These are phyloP conservation scores for Ferdinandea cuprea DNA, from an alignment of 2,888 invertebrate species.

Conservation along the genomic window DNA sequence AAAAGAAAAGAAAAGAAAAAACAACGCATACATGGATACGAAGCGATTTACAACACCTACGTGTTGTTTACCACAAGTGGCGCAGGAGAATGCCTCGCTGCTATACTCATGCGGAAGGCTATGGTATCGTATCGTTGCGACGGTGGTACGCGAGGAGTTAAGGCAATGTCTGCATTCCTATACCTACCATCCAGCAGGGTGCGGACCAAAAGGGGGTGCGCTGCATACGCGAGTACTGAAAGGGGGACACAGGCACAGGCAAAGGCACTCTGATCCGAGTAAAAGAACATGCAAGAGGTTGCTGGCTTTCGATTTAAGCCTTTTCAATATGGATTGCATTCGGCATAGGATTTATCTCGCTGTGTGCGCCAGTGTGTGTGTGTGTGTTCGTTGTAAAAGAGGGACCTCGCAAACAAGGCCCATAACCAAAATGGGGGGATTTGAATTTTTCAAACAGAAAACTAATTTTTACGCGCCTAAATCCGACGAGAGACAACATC, in stretches of 20 bases:
- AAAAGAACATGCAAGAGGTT: conserved; percentile 73
- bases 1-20: no score
- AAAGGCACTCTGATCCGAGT: conserved; percentile 19
- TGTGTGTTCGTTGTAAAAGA: background rate
- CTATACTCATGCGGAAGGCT: conserved; percentile 49
- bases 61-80: conserved; percentile 73
- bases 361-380: conserved; percentile 29
- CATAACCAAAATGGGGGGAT: conserved; percentile 39
- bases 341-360: conserved; percentile 15
- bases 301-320: conserved; percentile 71
- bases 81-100: conserved; percentile 54
- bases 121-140: conserved; percentile 30
- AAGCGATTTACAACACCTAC: conserved; percentile 71
- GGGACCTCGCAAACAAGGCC: conserved; percentile 15
- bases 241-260: no score
- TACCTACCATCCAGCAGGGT: conserved; percentile 51
- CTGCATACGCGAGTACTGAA: conserved; percentile 1
- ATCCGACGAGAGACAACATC: conserved; percentile 42
- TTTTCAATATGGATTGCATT: conserved; percentile 37
- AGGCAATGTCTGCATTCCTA: conserved; percentile 72
- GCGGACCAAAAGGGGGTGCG: conserved; percentile 22
- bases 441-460: conserved; percentile 6
- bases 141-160: conserved; percentile 18
- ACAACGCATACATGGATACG: background rate
- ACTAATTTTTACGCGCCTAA: conserved; percentile 72